Percentiles rank a stretch among this genome's conserved stretches.
phyloP scores from a whole-genome alignment of 2,797 vertebrate species.

The Aphelocoma californica region DNA sequence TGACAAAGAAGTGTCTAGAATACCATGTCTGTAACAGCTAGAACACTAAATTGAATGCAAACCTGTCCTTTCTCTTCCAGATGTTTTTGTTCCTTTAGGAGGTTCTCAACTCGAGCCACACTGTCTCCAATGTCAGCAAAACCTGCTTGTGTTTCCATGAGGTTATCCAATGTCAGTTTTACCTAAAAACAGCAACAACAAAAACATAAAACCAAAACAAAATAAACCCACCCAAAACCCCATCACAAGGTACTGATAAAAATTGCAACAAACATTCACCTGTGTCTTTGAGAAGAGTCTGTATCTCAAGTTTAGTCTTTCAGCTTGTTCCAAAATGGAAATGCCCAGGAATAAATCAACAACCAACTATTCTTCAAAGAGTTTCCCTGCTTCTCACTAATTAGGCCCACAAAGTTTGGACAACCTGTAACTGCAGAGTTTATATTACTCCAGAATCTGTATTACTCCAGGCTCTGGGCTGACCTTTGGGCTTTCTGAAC shows the following conservation, averaged over 20 bases:
- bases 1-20: not conserved
- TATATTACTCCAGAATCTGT: not conserved
- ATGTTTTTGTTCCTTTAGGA: conserved; percentile 84
- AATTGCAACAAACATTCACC: not conserved
- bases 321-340: not conserved
- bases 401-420: not conserved
- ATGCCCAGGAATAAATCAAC: not conserved
- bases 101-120: conserved; percentile 80
- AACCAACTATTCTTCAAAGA: not conserved
- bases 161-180: conserved; percentile 83
- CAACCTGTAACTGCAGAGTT: not conserved
- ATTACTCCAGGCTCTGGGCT: not conserved
- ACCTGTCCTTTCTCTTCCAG: conserved; percentile 90
- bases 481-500: not conserved
- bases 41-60: not conserved
- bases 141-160: conserved; percentile 79
- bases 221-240: not conserved
- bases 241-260: not conserved
- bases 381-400: not conserved
- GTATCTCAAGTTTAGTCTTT: not conserved
- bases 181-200: conserved; percentile 72
- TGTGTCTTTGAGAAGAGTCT: not conserved
- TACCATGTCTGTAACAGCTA: not conserved
- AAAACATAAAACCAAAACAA: not conserved
- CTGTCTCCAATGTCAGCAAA: conserved; percentile 85